Evolutionary conservation across 37 sponge, comb jelly and placozoan species (phyloP).

Genomic region (Beroe ovata): DNA sequence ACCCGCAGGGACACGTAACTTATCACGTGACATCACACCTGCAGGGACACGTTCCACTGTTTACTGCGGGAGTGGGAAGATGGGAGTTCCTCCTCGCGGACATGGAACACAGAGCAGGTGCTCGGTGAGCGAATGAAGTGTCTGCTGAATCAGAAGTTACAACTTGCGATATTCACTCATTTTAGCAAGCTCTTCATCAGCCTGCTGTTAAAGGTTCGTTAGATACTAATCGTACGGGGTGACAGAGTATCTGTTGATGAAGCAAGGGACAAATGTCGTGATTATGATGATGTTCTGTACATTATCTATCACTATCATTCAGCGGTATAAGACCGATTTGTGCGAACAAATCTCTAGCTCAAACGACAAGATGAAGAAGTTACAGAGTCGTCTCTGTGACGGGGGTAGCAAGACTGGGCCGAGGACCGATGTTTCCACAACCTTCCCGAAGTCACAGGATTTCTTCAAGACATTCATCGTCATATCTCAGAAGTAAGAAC

Average conservation of each 20-base stretch:
- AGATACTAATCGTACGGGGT: too few relatives aligned
- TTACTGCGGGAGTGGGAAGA: constrained; percentile 57
- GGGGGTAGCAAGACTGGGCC: not conserved
- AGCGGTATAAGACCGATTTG: constrained; percentile 21
- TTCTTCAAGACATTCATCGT: constrained; percentile 64
- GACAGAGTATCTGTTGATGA: too few relatives aligned
- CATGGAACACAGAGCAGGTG: constrained; percentile 51
- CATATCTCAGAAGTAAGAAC: constrained; percentile 53
- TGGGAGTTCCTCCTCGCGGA: not conserved
- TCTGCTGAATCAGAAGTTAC: constrained; percentile 26
- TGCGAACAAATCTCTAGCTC: not conserved
- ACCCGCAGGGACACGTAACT: too few relatives aligned
- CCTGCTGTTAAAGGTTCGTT: constrained; percentile 39
- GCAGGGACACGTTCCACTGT: constrained; percentile 51
- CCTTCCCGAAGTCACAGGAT: constrained; percentile 63
- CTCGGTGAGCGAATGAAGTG: constrained; percentile 53
- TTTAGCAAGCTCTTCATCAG: constrained; percentile 63
- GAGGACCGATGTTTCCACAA: constrained; percentile 2
- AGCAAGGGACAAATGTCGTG: too few relatives aligned
- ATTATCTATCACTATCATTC: not conserved
- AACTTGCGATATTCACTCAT: constrained; percentile 62
- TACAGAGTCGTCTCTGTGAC: not conserved
- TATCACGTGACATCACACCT: too few relatives aligned
- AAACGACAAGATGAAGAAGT: constrained; percentile 1
- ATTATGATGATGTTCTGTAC: too few relatives aligned